These are phyloP conservation scores for Scomberomorus guttatus DNA, from an alignment of 2,797 vertebrate genomes.

Conservation along the genomic window DNA sequence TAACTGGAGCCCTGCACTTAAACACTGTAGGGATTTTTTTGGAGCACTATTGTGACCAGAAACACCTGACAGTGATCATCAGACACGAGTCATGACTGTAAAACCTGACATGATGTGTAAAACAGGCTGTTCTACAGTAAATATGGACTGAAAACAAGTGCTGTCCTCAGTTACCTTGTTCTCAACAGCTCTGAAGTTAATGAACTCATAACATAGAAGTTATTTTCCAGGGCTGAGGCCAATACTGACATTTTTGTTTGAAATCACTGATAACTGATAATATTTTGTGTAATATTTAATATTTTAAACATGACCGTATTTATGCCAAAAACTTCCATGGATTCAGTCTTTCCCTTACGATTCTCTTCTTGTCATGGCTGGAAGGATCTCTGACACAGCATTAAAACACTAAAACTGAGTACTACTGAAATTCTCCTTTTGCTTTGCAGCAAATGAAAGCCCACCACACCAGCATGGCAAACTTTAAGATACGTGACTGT, in stretches of 20 bases:
- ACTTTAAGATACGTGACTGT: background rate
- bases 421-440: conserved; percentile 60
- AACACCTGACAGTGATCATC: conserved; percentile 20
- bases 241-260: conserved; percentile 17
- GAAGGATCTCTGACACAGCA: background rate
- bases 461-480: background rate
- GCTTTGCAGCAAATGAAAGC: background rate
- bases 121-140: conserved; percentile 27
- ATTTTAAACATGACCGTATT: conserved; percentile 59
- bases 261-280: conserved; percentile 35
- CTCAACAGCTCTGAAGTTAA: background rate
- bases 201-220: conserved; percentile 7
- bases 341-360: conserved; percentile 9
- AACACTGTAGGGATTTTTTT: background rate
- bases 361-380: background rate
- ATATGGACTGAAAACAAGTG: conserved; percentile 18
- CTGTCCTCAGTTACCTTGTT: conserved; percentile 4
- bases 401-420: conserved; percentile 26
- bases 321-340: conserved; percentile 32
- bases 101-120: conserved; percentile 27
- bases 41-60: conserved; percentile 21
- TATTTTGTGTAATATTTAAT: conserved; percentile 55
- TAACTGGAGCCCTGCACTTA: background rate
- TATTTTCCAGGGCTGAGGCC: conserved; percentile 6
- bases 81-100: conserved; percentile 19